phyloP scores from a whole-genome alignment of 2,797 vertebrate species.

The Fratercula arctica region DNA sequence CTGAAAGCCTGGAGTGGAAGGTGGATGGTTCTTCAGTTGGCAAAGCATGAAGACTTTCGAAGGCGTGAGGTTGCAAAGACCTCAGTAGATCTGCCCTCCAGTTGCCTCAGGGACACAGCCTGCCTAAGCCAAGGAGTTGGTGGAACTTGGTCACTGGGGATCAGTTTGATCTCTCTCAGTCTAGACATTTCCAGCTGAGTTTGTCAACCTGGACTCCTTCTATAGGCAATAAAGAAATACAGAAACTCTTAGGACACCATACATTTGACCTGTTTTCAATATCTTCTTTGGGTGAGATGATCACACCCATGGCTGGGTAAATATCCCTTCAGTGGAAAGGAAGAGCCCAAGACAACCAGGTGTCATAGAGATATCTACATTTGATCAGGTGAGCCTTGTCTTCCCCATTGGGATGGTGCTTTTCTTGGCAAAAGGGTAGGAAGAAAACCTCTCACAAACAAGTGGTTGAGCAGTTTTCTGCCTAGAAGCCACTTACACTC shows the following conservation, averaged over 20 bases:
- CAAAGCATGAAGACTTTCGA: not conserved
- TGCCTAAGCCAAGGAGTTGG: fast-evolving
- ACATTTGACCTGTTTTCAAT: not conserved
- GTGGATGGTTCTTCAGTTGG: not conserved
- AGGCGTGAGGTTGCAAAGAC: not conserved
- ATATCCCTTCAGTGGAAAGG: not conserved
- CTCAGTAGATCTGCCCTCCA: not conserved
- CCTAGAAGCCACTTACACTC: not conserved
- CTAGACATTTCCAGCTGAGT: not conserved
- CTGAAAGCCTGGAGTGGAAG: not conserved
- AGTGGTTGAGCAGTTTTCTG: not conserved
- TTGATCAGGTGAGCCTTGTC: not conserved
- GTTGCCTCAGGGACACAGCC: not conserved
- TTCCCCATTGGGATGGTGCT: not conserved
- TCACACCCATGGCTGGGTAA: not conserved
- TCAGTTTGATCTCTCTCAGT: not conserved
- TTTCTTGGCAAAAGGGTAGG: not conserved
- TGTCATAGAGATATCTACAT: not conserved
- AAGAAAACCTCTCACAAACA: not conserved
- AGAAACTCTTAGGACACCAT: not conserved
- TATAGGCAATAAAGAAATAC: not conserved
- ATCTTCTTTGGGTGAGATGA: not conserved
- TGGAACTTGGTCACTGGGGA: not conserved
- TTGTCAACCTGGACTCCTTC: not conserved
- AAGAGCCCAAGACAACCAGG: not conserved